Conservation (phyloP, 2,797 vertebrate genomes). For the Sus cebifrons region DNA sequence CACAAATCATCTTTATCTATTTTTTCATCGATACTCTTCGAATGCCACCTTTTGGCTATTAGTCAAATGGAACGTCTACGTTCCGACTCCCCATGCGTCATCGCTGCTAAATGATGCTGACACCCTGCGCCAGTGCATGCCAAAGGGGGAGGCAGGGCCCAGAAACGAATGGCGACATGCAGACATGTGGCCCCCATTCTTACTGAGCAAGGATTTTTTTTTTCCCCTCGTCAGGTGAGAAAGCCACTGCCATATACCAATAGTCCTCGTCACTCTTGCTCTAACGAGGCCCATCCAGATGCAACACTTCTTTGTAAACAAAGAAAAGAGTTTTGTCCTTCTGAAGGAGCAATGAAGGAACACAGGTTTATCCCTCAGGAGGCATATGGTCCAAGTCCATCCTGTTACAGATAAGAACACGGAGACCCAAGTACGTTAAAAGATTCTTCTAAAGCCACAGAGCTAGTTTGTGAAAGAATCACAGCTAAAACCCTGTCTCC, state of each 20-base stretch:
- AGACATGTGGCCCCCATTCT: background rate
- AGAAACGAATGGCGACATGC: background rate
- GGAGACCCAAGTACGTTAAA: background rate
- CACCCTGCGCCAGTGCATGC: background rate
- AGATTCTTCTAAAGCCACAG: background rate
- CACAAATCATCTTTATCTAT: too few relatives aligned
- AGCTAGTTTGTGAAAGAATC: background rate
- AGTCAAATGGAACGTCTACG: constrained; percentile 19
- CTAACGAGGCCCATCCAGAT: background rate
- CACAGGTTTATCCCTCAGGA: background rate
- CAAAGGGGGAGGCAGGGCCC: background rate
- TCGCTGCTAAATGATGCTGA: background rate
- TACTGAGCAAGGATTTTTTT: background rate
- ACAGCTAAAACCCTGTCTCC: background rate
- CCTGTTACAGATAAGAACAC: constrained; percentile 15
- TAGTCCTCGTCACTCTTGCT: background rate
- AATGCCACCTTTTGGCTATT: constrained; percentile 7
- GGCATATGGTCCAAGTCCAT: background rate
- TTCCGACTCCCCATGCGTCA: background rate
- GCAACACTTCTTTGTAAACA: background rate
- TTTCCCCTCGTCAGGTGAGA: background rate
- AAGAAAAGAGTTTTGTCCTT: background rate
- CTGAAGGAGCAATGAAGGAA: constrained; percentile 36
- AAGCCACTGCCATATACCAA: background rate
- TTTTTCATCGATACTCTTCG: background rate